These are phyloP conservation scores for Cardinalis cardinalis DNA, from an alignment of 2,113 vertebrate species.

Conservation along the genomic window DNA sequence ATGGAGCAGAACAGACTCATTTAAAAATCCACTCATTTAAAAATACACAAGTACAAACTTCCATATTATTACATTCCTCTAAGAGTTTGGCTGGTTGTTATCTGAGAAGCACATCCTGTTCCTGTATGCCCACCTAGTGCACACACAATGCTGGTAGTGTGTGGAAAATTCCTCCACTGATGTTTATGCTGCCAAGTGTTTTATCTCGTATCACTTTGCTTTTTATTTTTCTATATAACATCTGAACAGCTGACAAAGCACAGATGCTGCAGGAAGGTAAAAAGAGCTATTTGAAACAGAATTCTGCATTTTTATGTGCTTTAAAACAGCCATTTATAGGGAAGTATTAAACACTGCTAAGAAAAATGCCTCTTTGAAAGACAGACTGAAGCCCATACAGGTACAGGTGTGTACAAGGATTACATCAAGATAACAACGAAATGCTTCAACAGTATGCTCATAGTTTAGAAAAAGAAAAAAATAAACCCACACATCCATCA, in stretches of 20 bases:
- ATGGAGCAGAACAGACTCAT: background rate
- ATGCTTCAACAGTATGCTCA: background rate
- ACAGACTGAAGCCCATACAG: background rate
- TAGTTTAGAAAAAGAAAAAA: background rate
- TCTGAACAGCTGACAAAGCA: background rate
- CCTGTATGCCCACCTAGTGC: background rate
- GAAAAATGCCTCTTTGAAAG: background rate
- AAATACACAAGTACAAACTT: background rate
- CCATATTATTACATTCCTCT: background rate
- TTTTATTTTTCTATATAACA: conserved; percentile 11
- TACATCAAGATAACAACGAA: background rate
- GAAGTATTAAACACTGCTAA: background rate
- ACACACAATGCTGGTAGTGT: background rate
- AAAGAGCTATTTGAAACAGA: background rate
- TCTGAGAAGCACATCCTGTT: background rate
- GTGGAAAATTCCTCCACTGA: background rate
- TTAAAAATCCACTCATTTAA: background rate
- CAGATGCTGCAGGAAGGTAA: background rate
- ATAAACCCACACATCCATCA: background rate
- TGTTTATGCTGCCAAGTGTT: background rate
- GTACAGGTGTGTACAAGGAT: background rate
- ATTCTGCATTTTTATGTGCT: background rate
- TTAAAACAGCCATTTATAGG: background rate
- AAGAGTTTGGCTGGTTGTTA: background rate
- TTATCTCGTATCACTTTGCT: background rate